Base-by-base conservation (phyloP, 2,888 invertebrate species). In the Syritta pipiens region DNA sequence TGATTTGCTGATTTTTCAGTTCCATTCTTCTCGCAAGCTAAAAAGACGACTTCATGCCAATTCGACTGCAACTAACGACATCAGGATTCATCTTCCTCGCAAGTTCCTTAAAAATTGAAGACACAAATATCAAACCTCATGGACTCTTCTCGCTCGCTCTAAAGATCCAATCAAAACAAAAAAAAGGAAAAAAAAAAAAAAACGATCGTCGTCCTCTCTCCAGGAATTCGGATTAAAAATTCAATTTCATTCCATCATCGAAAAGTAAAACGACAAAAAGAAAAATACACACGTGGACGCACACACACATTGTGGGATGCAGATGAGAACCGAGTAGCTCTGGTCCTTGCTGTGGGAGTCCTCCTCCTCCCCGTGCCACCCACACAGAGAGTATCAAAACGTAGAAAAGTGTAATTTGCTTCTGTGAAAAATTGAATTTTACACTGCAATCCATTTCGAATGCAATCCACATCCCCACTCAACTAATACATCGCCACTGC, bases 151-250 rank as follows among this genome's bases (percentile, higher is more conserved):
- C 28, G 7, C 7, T 28, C 9, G 9, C 7, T 9, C n/a, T 28
- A 6, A 7, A 4, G 9, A 42, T 65, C 32, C 24, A 53, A 51
- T 53, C 44, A 53, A 69, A n/a, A n/a, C n/a, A n/a, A n/a, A n/a
- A n/a, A n/a, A n/a, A n/a, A n/a, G n/a, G n/a, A 35, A 44, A 9
- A 19, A 17, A 10, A 26, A 48, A 57, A 12, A 51, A 57, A 69
- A 40, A 37, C 10, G 59, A 51, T 59, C 32, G 42, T 46, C 10
- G 9, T 22, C 37, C 22, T 26, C 12, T n/a, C 20, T 42, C 44
- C 42, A 22, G 12, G 26, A 51, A 51, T 35, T 44, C 59, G 69
- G 55, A 69, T 76, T 76, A 69, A 69, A 69, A 69, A 69, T 76
- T 69, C 69, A 76, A 76, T 76, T 76, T 57, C 62, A 62, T 49